These are phyloP conservation scores for Lithobates sylvaticus DNA, from an alignment of 2,797 vertebrate genomes.

Conservation along the genomic window DNA sequence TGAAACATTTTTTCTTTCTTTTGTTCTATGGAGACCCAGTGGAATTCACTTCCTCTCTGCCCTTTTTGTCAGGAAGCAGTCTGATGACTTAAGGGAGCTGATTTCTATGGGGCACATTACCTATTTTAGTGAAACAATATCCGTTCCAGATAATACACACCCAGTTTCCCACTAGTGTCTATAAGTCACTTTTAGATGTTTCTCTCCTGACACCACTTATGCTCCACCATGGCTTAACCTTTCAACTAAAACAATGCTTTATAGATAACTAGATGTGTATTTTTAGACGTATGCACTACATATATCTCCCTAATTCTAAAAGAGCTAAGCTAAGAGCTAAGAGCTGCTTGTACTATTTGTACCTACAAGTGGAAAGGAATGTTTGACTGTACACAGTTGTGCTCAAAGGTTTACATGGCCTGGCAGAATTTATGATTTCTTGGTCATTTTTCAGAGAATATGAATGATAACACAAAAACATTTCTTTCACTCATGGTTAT, in stretches of 20 bases:
- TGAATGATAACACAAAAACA: too few species aligned
- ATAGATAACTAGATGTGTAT: constrained; percentile 13
- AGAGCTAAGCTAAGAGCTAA: too few species aligned
- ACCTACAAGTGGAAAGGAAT: neutral
- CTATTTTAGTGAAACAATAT: constrained; percentile 51
- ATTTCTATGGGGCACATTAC: constrained; percentile 24
- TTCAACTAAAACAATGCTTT: constrained; percentile 26
- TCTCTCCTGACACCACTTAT: constrained; percentile 31
- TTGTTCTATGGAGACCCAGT: constrained; percentile 21
- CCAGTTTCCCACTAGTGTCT: constrained; percentile 37
- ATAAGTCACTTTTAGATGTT: constrained; percentile 26
- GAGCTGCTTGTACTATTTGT: neutral
- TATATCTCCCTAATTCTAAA: neutral
- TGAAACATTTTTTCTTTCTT: neutral
- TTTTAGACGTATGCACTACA: neutral
- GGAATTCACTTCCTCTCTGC: constrained; percentile 29
- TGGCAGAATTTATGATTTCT: too few species aligned
- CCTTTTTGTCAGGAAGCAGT: constrained; percentile 32
- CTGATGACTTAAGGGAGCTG: constrained; percentile 31
- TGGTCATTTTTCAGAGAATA: too few species aligned
- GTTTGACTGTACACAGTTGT: too few species aligned
- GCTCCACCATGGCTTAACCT: constrained; percentile 3
- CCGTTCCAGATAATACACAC: constrained; percentile 46
- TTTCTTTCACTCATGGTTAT: too few species aligned
- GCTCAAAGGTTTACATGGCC: too few species aligned